Evolutionary conservation across 2,113 vertebrate genomes (phyloP), one percentile per base, ranked within the genome.

Genomic region (Bostrychus sinensis): DNA sequence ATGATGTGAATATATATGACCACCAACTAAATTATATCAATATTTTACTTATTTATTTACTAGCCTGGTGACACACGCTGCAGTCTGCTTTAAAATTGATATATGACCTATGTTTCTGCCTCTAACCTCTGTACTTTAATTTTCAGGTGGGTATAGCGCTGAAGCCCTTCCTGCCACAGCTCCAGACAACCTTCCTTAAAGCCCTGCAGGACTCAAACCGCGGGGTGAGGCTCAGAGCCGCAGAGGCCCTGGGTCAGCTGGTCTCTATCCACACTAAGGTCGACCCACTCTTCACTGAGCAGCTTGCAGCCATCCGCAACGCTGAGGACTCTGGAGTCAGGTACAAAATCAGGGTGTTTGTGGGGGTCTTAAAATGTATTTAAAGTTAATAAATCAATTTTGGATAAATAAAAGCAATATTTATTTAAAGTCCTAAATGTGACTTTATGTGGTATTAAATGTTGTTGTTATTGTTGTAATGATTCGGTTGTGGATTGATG

Each of bases 141-240:
- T 41, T 39, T 30, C 70, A 99, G 97, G 97, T 99, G 76, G 96
- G 96, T 48, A 95, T 99, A 48, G 95, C 94, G 55, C 84, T 99
- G 88, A 99, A 99, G 87, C 97, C 97, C 0, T 99, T 99, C 91
- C 92, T 99, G 84, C 97, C 97, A 16, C 97, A 99, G 67, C 86
- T 99, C 59, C 97, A 99, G 91, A 99, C 97, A 71, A 99, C 97
- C 23, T 99, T 99, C 88, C 94, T 96, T 37, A 98, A 98, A 88
- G 97, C 97, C 3, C 89, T 99, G 3, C 96, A 98, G 84, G 97
- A 99, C 70, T 92, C 96, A 0, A 97, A 97, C 80, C 92, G 97
- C 0, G 93, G 92, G 0, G 97, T 99, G 66, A 93, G 97, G 62
- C 93, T 99, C 16, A 94, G 94, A 75, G 96, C 97, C 0, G 97